phyloP scores from a whole-genome alignment of 37 sponge, comb jelly and placozoan genomes.

The Crambe crambe region DNA sequence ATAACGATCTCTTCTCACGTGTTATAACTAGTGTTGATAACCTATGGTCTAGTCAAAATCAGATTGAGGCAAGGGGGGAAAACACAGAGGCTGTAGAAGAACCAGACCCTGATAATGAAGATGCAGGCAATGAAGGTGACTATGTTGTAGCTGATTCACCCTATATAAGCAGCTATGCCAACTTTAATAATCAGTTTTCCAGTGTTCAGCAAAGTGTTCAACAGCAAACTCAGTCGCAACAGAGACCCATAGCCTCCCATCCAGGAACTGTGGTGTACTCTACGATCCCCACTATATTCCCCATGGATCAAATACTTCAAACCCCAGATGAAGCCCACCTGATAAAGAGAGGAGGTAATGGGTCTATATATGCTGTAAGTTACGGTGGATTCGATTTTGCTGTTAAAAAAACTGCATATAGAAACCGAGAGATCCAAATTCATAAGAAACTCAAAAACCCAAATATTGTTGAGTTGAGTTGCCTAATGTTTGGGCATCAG shows the following conservation, averaged over 20 bases:
- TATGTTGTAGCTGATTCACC: not conserved
- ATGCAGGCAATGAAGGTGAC: not conserved
- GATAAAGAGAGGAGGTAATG: slow-evolving; percentile 1
- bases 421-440: not conserved
- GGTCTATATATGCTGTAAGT: not conserved
- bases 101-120: not conserved
- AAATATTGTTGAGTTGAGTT: not conserved
- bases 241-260: not conserved
- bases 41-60: not conserved
- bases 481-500: not conserved
- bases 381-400: not conserved
- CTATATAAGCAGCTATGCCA: not conserved
- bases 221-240: not conserved
- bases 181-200: not conserved
- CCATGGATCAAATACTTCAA: not conserved
- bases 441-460: not conserved
- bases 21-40: not conserved
- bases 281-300: not conserved
- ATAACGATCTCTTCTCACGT: not conserved
- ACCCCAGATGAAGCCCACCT: not conserved
- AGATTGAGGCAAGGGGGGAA: not conserved
- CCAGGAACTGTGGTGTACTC: slow-evolving; percentile 1
- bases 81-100: not conserved
- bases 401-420: slow-evolving; percentile 3
- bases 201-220: not conserved